Evolutionary conservation across 1,140 invertebrate species (phyloP), one percentile per base, ranked within the genome.

Genomic region (Amphibalanus amphitrite): DNA sequence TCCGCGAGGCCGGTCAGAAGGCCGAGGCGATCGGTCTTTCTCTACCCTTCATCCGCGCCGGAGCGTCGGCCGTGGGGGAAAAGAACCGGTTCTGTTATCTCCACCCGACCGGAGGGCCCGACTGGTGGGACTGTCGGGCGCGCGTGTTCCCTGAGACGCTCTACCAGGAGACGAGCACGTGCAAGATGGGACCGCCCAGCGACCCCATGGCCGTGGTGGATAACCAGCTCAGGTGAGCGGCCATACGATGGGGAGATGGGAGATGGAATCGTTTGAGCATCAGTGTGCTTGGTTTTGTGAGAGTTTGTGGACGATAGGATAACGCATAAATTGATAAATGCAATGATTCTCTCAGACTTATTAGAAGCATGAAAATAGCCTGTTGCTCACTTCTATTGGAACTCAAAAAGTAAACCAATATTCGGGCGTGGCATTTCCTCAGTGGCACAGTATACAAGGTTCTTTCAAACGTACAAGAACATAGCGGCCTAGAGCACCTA

Each of bases 111-210:
- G 64, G 64, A 8, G 26, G 64, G 17, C 17, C 29, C 26, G 33
- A 68, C 25, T 65, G 25, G 59, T 72, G 29, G 88, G 88, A 0
- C 87, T 89, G 70, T 85, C 84, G 0, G 83, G 84, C 71, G 28
- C 70, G 69, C 15, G 70, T 77, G 23, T 65, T 65, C 64, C 20
- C 64, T 25, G 64, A 65, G 77, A 77, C 69, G 79, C 82, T 73
- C 77, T 78, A 3, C 6, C 64, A 65, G 23, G 64, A 65, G 23
- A 75, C 77, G 0, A 79, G 80, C 10, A 81, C 82, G 6, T 82
- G 81, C 72, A 79, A 79, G 70, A 83, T 83, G 81, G 82, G 81
- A 8, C 74, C 74, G 25, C 74, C 74, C 1, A 70, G 65, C 28
- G 78, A 81, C 70, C 71, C 74, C 0, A 69, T 73, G 23, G 77